Conservation (phyloP, 2,888 invertebrate species). For the Drosophila siamana region DNA sequence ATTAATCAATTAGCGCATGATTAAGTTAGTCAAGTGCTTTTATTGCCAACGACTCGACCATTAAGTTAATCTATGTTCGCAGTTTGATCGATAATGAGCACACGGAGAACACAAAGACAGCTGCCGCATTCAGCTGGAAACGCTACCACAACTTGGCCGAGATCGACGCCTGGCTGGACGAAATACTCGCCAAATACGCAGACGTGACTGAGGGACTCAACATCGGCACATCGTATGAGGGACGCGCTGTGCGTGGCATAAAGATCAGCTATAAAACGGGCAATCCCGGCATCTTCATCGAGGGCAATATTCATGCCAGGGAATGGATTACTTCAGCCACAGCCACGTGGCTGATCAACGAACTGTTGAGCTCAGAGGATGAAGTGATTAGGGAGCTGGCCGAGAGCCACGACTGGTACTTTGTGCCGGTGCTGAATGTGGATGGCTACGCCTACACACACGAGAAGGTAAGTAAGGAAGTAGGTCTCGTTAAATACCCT, state of each 20-base stretch:
- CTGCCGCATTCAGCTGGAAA: constrained; percentile 86
- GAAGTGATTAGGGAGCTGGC: constrained; percentile 87
- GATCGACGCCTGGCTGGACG: constrained; percentile 87
- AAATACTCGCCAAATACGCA: constrained; percentile 85
- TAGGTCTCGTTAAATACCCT: no score
- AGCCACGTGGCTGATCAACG: constrained; percentile 89
- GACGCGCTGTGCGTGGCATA: constrained; percentile 87
- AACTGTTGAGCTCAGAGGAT: constrained; percentile 88
- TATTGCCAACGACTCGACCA: background rate
- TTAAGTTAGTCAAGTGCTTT: constrained; percentile 3
- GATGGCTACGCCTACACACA: constrained; percentile 90
- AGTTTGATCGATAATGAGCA: constrained; percentile 73
- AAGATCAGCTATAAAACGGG: constrained; percentile 83
- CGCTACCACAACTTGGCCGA: constrained; percentile 87
- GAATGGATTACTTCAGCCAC: constrained; percentile 91
- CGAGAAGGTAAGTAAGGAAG: constrained; percentile 87
- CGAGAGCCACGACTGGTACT: constrained; percentile 90
- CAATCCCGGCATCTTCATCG: constrained; percentile 87
- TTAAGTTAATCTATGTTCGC: background rate
- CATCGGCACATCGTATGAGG: constrained; percentile 87
- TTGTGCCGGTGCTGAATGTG: constrained; percentile 90
- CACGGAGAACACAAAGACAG: constrained; percentile 52
- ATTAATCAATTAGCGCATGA: background rate
- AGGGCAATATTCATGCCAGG: constrained; percentile 88
- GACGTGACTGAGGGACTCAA: constrained; percentile 85